Evolutionary conservation across 2,113 vertebrate genomes (phyloP).

Genomic region (Passer montanus): DNA sequence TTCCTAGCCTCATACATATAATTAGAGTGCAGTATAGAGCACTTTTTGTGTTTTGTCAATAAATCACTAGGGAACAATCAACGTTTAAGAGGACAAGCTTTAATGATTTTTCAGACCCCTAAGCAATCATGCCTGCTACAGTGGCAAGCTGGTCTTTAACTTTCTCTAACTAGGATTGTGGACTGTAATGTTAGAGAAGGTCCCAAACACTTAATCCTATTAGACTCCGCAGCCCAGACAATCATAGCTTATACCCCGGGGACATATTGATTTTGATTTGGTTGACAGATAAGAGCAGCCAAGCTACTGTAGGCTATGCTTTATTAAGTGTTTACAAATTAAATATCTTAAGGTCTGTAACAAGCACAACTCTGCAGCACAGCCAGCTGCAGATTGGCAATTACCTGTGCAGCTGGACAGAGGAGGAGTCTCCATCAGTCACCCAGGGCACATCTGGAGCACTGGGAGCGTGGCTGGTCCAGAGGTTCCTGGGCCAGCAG

Average conservation of each 20-base stretch:
- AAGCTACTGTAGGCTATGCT: slow-evolving; percentile 72
- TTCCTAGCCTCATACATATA: slow-evolving; percentile 95
- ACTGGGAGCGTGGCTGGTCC: not conserved
- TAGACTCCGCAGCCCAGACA: slow-evolving; percentile 77
- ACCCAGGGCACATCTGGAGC: not conserved
- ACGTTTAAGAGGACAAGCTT: slow-evolving; percentile 94
- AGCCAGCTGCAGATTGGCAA: slow-evolving; percentile 36
- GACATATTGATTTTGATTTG: slow-evolving; percentile 78
- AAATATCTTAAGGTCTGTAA: slow-evolving; percentile 71
- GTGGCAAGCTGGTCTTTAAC: slow-evolving; percentile 91
- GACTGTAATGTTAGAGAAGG: slow-evolving; percentile 78
- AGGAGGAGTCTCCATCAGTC: slow-evolving; percentile 23
- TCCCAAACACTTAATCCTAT: slow-evolving; percentile 80
- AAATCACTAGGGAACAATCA: slow-evolving; percentile 95
- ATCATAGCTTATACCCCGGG: slow-evolving; percentile 69
- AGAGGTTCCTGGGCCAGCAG: not conserved
- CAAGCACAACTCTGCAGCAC: slow-evolving; percentile 24
- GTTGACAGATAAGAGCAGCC: slow-evolving; percentile 68
- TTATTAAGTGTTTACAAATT: slow-evolving; percentile 83
- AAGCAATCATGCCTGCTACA: slow-evolving; percentile 81
- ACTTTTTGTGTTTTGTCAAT: slow-evolving; percentile 96
- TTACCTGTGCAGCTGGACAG: slow-evolving; percentile 60
- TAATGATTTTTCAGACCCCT: slow-evolving; percentile 91
- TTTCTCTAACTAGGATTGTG: slow-evolving; percentile 87
- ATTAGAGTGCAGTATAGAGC: slow-evolving; percentile 94